These are phyloP conservation scores for Plutomurus gul DNA, from an alignment of 1,140 invertebrate genomes.

Conservation along the genomic window DNA sequence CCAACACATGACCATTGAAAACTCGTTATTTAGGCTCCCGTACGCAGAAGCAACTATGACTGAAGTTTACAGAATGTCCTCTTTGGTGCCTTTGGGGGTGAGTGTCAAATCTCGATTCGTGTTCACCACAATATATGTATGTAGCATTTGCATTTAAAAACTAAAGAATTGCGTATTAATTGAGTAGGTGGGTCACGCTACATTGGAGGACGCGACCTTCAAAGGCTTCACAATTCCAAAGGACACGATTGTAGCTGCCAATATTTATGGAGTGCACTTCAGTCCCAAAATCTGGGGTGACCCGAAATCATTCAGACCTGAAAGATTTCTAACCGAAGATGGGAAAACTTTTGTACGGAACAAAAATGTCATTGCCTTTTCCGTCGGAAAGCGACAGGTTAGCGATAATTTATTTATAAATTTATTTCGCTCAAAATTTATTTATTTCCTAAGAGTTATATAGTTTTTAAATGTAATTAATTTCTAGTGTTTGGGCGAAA, in stretches of 20 bases:
- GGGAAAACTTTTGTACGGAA: constrained; percentile 66
- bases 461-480: neutral
- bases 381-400: constrained; percentile 70
- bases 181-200: constrained; percentile 79
- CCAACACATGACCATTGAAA: too few species aligned
- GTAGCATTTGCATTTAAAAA: too few species aligned
- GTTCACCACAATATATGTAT: too few species aligned
- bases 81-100: constrained; percentile 76
- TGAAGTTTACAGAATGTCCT: constrained; percentile 76
- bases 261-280: constrained; percentile 63
- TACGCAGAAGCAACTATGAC: constrained; percentile 76
- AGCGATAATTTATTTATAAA: too few species aligned
- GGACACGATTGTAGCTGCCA: constrained; percentile 56
- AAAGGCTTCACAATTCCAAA: constrained; percentile 63
- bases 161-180: constrained; percentile 61
- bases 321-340: constrained; percentile 70
- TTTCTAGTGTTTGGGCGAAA: constrained; percentile 72
- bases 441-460: too few species aligned
- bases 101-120: too few species aligned
- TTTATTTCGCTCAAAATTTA: too few species aligned
- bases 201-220: constrained; percentile 70
- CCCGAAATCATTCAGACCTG: constrained; percentile 74
- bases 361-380: constrained; percentile 75
- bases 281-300: constrained; percentile 69
- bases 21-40: constrained; percentile 76